These are phyloP conservation scores for Norana najaformis DNA, from an alignment of 2,888 invertebrate species.

Conservation along the genomic window DNA sequence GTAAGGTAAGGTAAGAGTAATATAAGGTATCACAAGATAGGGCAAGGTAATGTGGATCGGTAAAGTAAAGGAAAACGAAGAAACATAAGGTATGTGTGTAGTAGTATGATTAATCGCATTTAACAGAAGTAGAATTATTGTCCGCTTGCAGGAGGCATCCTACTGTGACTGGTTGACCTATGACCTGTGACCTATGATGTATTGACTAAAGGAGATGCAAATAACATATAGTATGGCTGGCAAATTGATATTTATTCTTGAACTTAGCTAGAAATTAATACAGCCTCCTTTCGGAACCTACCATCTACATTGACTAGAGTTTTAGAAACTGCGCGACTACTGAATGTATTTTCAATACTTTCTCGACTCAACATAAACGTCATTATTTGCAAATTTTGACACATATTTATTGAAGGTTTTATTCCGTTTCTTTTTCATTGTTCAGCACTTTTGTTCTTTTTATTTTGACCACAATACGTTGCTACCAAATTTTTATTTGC, in stretches of 20 bases:
- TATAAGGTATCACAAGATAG: neutral
- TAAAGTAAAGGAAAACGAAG: no score
- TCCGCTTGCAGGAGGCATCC: neutral
- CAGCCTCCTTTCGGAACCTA: neutral
- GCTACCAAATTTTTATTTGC: no score
- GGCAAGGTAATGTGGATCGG: no score
- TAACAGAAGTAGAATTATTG: no score
- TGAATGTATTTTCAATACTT: neutral
- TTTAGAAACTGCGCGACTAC: neutral
- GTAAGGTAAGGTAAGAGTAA: neutral
- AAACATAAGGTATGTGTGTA: no score
- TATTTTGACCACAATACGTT: no score
- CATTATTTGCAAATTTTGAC: neutral
- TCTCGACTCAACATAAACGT: neutral
- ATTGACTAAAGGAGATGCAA: neutral
- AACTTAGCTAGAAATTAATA: neutral
- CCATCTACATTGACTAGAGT: neutral
- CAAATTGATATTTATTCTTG: neutral
- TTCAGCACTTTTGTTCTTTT: no score
- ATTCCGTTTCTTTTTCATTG: no score
- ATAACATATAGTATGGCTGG: neutral
- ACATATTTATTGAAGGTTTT: no score
- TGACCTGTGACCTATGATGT: neutral
- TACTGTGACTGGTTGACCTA: neutral
- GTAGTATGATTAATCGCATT: no score